These are phyloP conservation scores for Neopelma chrysocephalum DNA, from an alignment of 2,797 vertebrate genomes.

Conservation along the genomic window DNA sequence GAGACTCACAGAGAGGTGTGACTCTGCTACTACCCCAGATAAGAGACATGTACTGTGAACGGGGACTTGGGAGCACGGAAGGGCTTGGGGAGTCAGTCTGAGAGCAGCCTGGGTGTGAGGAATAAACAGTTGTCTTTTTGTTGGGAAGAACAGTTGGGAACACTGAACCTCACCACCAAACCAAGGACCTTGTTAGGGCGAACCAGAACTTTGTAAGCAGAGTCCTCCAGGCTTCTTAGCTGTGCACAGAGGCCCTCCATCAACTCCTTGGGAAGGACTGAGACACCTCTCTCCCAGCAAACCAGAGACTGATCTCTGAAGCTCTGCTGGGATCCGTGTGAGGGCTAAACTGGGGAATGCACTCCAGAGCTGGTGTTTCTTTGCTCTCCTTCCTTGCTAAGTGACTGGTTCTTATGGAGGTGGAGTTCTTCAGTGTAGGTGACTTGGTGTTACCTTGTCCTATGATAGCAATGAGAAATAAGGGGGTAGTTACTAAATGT, in stretches of 20 bases:
- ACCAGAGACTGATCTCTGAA: neutral
- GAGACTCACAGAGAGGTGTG: neutral
- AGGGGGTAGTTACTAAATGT: neutral
- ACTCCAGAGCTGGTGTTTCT: neutral
- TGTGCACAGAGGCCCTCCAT: neutral
- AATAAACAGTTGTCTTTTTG: neutral
- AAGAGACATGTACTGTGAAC: neutral
- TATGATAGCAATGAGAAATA: neutral
- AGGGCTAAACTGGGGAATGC: neutral
- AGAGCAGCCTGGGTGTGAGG: neutral
- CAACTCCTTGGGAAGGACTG: neutral
- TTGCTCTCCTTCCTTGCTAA: neutral
- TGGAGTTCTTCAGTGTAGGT: neutral
- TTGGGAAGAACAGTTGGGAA: neutral
- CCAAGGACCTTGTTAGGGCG: neutral
- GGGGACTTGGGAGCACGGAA: neutral
- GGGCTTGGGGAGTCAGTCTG: neutral
- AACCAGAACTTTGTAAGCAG: neutral
- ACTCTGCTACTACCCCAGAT: neutral
- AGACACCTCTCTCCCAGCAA: neutral
- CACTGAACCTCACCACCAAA: neutral
- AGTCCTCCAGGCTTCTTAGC: neutral
- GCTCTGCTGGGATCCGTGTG: neutral
- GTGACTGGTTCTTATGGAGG: neutral
- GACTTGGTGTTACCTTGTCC: neutral